Base-by-base conservation (phyloP, 1,140 invertebrate genomes). In the Cardiocondyla obscurior region DNA sequence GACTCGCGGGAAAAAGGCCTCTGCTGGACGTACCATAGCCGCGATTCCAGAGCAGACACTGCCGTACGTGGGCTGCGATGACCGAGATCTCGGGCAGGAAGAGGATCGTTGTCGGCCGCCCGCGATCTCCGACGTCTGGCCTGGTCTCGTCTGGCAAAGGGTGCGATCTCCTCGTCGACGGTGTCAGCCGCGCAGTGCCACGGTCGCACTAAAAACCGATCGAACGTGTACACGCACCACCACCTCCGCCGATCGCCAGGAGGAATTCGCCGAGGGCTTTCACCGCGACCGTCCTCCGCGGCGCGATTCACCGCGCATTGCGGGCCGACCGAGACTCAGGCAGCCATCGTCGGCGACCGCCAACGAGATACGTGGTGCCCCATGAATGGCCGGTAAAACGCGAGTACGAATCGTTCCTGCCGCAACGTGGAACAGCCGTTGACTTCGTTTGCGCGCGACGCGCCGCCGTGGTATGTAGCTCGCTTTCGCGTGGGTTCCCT, bases 401-500 rank as follows among this genome's bases (percentile, higher is more conserved):
- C n/a, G n/a, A n/a, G n/a, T n/a, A n/a, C n/a, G n/a, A n/a, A n/a
- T n/a, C n/a, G n/a, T n/a, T n/a, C n/a, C n/a, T n/a, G n/a, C n/a
- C n/a, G n/a, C n/a, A n/a, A n/a, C n/a, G n/a, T n/a, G n/a, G 65
- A 39, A 51, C n/a, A 76, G 28, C n/a, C 49, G 79, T 73, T 55
- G 70, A 33, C 36, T 58, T 19, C 19, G 46, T 42, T 60, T 73
- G 67, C 53, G 69, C 67, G 67, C 81, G 84, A 89, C 82, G 82
- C 81, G 82, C 69, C 73, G 65, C 36, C 72, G 82, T 85, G 89
- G 88, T 90, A 89, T 90, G 88, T 83, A 74, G 79, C 67, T 16
- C 28, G 64, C 64, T 85, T 64, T 84, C 58, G 87, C 88, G 88
- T 89, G 87, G 87, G 85, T 89, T 85, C 82, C 51, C 86, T 90